These are phyloP conservation scores for Allolobophora icterica DNA, from an alignment of 2,888 invertebrate species.

Conservation along the genomic window DNA sequence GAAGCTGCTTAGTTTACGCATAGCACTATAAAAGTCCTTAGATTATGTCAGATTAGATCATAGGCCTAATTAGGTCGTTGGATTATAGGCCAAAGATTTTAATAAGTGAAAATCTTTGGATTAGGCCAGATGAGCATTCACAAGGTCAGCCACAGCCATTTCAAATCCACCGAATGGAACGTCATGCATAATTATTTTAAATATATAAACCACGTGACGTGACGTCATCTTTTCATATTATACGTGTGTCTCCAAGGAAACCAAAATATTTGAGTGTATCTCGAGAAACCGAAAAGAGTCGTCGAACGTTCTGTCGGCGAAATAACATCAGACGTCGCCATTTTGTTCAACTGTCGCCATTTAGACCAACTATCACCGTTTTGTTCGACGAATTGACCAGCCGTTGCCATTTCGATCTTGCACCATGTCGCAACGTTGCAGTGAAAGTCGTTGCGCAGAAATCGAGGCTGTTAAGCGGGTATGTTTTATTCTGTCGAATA, in stretches of 20 bases:
- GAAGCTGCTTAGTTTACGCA: no score
- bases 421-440: not conserved
- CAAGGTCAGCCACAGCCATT: not conserved
- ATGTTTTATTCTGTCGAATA: not conserved
- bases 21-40: no score
- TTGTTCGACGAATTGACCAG: not conserved
- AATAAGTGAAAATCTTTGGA: no score
- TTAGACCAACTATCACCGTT: not conserved
- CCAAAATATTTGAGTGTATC: not conserved
- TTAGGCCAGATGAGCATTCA: no score
- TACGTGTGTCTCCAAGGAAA: not conserved
- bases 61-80: no score
- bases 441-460: not conserved
- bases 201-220: not conserved
- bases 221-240: not conserved
- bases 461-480: not conserved
- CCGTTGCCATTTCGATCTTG: not conserved
- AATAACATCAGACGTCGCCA: not conserved
- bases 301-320: not conserved
- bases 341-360: constrained; percentile 17
- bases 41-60: no score
- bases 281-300: not conserved
- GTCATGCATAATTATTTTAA: not conserved
- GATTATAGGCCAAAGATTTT: no score
- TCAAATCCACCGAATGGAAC: not conserved